phyloP scores from a whole-genome alignment of 1,140 invertebrate species.

The Belonocnema kinseyi region DNA sequence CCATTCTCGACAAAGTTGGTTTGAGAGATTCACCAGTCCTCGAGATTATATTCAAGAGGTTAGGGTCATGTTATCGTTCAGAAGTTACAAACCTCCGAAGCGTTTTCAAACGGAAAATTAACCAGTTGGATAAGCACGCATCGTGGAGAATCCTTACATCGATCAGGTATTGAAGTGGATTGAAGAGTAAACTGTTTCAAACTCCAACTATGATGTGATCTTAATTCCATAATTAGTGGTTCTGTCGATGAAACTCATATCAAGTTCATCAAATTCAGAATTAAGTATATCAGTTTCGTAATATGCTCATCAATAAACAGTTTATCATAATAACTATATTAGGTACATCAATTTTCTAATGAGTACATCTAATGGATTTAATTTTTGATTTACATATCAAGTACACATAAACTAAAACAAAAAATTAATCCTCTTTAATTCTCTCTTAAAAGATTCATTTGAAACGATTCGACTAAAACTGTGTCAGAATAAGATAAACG shows the following conservation, averaged over 20 bases:
- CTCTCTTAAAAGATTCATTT: not conserved
- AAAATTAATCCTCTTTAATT: not conserved
- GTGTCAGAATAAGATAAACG: slow-evolving; percentile 3
- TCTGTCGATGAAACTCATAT: not conserved
- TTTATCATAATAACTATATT: too few relatives aligned
- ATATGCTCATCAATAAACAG: too few relatives aligned
- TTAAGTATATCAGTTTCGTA: too few relatives aligned
- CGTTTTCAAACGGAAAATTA: slow-evolving; percentile 53
- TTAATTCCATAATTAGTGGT: not conserved
- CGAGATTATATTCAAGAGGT: slow-evolving; percentile 51
- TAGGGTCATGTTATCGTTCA: slow-evolving; percentile 55
- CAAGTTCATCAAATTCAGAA: not conserved
- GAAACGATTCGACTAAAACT: not conserved
- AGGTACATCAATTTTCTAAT: not conserved
- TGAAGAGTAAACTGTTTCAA: not conserved
- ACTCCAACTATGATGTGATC: not conserved
- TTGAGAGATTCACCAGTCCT: slow-evolving; percentile 50
- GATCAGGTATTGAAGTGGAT: slow-evolving; percentile 1
- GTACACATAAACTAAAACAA: not conserved
- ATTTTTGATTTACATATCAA: not conserved
- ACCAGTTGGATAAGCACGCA: slow-evolving; percentile 45
- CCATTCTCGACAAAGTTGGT: slow-evolving; percentile 49
- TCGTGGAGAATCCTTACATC: not conserved
- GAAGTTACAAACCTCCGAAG: slow-evolving; percentile 55
- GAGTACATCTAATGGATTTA: not conserved